Base-by-base conservation (phyloP, 2,888 invertebrate genomes). In the Synergus itoensis region DNA sequence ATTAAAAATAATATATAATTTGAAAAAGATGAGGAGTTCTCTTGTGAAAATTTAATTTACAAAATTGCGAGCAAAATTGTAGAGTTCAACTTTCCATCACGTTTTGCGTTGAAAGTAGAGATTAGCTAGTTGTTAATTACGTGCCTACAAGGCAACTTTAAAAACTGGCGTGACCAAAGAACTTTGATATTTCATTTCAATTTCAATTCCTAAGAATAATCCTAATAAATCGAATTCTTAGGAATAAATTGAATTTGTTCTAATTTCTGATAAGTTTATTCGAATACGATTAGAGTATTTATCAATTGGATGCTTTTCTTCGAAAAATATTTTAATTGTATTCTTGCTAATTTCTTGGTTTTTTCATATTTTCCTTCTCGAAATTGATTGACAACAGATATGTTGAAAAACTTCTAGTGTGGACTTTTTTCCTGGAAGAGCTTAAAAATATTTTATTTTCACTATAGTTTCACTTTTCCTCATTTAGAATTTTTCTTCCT, bases 1-100 rank as follows among this genome's bases (percentile, higher is more conserved):
- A 57, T 18, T 18, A 9, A 18, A 7, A 48, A 48, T 65, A n/a
- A n/a, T 64, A 67, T 18, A 43, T 7, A 21, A 18, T 67, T 18
- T 67, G 14, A 21, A 21, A 64, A 65, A 45, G 7, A 67, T 21
- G 12, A 18, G 12, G 43, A 14, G 45, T 62, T 21, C 62, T 28
- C 18, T 28, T 62, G 62, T 62, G 62, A 62, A 60, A 57, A 62
- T 14, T 12, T 28, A 62, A 62, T 62, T 62, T 14, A 62, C 1
- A 62, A 57, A 18, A 57, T 57, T 18, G 18, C 57, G 18, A 57
- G 18, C 18, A 65, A 45, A 67, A 45, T 45, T 67, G 16, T 36
- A 73, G 69, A 73, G 16, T 73, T 48, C 28, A 73, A 73, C 53
- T 73, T 73, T 73, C 48, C n/a, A 73, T 73, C 73, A 73, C 48